Evolutionary conservation across 2,797 vertebrate genomes (phyloP).

Genomic region (Gymnoscopelus microlampas): DNA sequence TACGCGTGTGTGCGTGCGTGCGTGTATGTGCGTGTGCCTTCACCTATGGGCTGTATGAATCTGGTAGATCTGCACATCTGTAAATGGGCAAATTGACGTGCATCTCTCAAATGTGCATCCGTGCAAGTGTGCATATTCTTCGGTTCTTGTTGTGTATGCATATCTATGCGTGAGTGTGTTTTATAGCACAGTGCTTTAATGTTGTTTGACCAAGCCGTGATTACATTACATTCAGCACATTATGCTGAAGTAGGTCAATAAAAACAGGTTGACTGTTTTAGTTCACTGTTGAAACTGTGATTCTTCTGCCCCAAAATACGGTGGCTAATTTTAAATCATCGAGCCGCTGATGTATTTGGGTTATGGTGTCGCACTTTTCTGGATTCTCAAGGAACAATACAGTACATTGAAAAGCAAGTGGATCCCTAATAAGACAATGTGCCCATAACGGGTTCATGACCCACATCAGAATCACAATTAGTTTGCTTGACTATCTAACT

Average conservation of each 20-base stretch:
- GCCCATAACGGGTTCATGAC: slow-evolving; percentile 25
- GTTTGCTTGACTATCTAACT: too few relatives aligned
- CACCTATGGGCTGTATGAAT: not conserved
- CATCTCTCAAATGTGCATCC: not conserved
- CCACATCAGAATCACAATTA: slow-evolving; percentile 30
- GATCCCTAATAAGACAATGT: slow-evolving; percentile 56
- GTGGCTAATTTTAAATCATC: slow-evolving; percentile 76
- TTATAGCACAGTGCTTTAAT: slow-evolving; percentile 21
- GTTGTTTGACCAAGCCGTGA: slow-evolving; percentile 58
- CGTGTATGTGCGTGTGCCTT: not conserved
- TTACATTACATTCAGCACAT: slow-evolving; percentile 42
- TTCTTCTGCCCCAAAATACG: slow-evolving; percentile 51
- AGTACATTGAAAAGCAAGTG: slow-evolving; percentile 33
- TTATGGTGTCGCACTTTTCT: slow-evolving; percentile 68
- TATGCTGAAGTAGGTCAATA: slow-evolving; percentile 72
- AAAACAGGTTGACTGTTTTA: slow-evolving; percentile 77
- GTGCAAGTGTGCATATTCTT: not conserved
- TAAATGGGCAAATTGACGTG: too few relatives aligned
- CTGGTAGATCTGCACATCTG: not conserved
- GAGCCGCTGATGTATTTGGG: slow-evolving; percentile 73
- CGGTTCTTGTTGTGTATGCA: too few relatives aligned
- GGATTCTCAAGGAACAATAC: slow-evolving; percentile 48
- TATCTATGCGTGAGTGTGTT: not conserved
- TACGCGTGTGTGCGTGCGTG: slow-evolving; percentile 1
- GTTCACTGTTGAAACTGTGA: slow-evolving; percentile 65